A percentile compares a stretch with the other conserved stretches of the same genome.
Conservation (phyloP, 2,797 vertebrate species). For the Poecilia wingei region DNA sequence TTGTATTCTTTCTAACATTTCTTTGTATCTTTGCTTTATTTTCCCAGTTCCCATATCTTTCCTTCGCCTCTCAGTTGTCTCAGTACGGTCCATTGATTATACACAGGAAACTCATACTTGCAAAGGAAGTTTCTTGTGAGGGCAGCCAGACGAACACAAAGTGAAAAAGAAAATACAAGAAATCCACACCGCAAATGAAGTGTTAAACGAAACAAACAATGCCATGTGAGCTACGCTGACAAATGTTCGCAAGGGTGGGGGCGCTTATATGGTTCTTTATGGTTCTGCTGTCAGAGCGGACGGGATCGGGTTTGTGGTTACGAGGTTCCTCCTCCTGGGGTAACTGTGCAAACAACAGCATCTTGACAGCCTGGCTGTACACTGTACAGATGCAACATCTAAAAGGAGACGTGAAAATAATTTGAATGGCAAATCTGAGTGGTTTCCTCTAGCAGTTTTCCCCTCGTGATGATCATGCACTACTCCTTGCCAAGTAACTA, state of each 20-base stretch:
- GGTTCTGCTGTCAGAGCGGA: slow-evolving; percentile 46
- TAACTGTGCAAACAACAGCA: slow-evolving; percentile 67
- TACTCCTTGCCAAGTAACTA: background rate
- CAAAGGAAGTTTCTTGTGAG: slow-evolving; percentile 70
- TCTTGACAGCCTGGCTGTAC: slow-evolving; percentile 59
- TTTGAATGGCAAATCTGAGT: background rate
- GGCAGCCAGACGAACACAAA: slow-evolving; percentile 71
- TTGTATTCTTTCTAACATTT: background rate
- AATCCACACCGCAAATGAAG: slow-evolving; percentile 74
- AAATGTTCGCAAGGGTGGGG: slow-evolving; percentile 57
- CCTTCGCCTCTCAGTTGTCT: slow-evolving; percentile 23
- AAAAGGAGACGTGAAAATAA: slow-evolving; percentile 37
- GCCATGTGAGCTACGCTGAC: slow-evolving; percentile 59
- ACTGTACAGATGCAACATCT: slow-evolving; percentile 42
- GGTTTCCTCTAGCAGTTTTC: background rate
- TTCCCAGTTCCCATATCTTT: slow-evolving; percentile 38
- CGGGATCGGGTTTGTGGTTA: slow-evolving; percentile 49
- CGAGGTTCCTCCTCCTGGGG: slow-evolving; percentile 55
- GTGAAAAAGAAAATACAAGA: slow-evolving; percentile 23
- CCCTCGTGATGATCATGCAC: background rate
- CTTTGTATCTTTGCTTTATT: slow-evolving; percentile 4
- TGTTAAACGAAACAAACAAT: slow-evolving; percentile 84
- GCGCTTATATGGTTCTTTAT: slow-evolving; percentile 69
- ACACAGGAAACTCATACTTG: slow-evolving; percentile 66
- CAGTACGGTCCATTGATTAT: slow-evolving; percentile 58